Evolutionary conservation across 2,888 invertebrate species (phyloP).

Genomic region (Polylopha cassiicola): DNA sequence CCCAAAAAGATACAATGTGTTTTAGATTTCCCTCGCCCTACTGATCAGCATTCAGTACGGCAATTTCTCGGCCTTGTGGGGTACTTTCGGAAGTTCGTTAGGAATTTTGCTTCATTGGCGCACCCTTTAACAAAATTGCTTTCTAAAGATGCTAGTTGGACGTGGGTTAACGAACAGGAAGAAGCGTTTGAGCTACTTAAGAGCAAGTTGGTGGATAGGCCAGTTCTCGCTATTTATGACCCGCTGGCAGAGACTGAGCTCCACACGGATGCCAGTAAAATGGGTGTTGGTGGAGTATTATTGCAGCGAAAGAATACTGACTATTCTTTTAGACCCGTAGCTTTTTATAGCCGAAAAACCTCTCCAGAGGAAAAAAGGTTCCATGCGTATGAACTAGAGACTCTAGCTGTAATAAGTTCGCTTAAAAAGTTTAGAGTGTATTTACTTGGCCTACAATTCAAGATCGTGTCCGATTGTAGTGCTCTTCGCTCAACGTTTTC

Average conservation of each 20-base stretch:
- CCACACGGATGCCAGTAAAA: conserved; percentile 9
- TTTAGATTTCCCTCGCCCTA: conserved; percentile 31
- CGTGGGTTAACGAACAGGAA: not conserved
- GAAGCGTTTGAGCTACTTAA: conserved; percentile 3
- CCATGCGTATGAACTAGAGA: conserved; percentile 22
- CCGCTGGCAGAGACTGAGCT: conserved; percentile 10
- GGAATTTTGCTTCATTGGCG: conserved; percentile 17
- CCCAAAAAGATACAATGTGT: conserved; percentile 31
- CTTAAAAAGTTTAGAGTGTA: conserved; percentile 21
- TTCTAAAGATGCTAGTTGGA: conserved; percentile 2
- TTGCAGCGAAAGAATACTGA: not conserved
- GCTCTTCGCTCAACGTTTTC: conserved; percentile 8
- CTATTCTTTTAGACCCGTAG: conserved; percentile 11
- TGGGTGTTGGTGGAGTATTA: conserved; percentile 13
- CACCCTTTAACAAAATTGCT: conserved; percentile 17
- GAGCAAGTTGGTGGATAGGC: not conserved
- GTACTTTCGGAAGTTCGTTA: conserved; percentile 28
- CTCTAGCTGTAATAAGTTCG: conserved; percentile 12
- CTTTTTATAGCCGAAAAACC: conserved; percentile 16
- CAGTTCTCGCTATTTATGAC: conserved; percentile 8
- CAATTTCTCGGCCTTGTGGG: conserved; percentile 36
- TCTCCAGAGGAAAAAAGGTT: conserved; percentile 18
- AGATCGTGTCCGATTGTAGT: conserved; percentile 14
- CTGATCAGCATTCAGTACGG: conserved; percentile 29
- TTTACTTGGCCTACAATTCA: conserved; percentile 12